A percentile compares a stretch with the other conserved stretches of the same genome.
Conservation (phyloP, 30 jellyfish, hydroid and myxozoan genomes). For the Clytia hemisphaerica region DNA sequence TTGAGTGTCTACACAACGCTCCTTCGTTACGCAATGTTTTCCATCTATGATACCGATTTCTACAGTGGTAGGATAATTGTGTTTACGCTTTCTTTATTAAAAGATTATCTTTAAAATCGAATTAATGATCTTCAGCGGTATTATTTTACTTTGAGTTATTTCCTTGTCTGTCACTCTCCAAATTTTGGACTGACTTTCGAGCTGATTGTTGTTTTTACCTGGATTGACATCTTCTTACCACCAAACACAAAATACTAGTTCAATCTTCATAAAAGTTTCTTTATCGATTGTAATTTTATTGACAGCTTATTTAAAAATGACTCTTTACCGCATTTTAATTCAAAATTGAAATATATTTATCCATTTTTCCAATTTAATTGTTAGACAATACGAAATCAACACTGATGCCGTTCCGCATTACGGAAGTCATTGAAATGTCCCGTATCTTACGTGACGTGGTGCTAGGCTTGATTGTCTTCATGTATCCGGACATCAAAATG, state of each 20-base stretch:
- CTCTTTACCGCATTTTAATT: not conserved
- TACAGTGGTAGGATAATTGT: constrained; percentile 41
- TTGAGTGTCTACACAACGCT: constrained; percentile 40
- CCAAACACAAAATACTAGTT: too few species aligned
- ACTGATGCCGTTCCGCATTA: constrained; percentile 61
- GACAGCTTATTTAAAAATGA: not conserved
- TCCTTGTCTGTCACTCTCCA: too few species aligned
- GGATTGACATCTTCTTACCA: too few species aligned
- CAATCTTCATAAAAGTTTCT: too few species aligned
- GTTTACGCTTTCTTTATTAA: not conserved
- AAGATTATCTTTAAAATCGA: too few species aligned
- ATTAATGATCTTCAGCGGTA: too few species aligned
- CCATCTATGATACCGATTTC: constrained; percentile 73
- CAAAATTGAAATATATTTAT: too few species aligned
- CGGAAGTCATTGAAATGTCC: constrained; percentile 61
- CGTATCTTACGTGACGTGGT: constrained; percentile 39
- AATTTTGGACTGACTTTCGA: too few species aligned
- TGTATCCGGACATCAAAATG: constrained; percentile 55
- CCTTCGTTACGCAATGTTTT: constrained; percentile 72
- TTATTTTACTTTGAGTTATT: too few species aligned
- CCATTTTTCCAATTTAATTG: not conserved
- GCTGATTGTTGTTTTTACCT: too few species aligned
- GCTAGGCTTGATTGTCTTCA: constrained; percentile 56
- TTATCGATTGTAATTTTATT: too few species aligned
- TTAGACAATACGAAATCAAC: constrained; percentile 31